Base-by-base conservation (phyloP, 2,888 invertebrate genomes). In the Netelia inedita region DNA sequence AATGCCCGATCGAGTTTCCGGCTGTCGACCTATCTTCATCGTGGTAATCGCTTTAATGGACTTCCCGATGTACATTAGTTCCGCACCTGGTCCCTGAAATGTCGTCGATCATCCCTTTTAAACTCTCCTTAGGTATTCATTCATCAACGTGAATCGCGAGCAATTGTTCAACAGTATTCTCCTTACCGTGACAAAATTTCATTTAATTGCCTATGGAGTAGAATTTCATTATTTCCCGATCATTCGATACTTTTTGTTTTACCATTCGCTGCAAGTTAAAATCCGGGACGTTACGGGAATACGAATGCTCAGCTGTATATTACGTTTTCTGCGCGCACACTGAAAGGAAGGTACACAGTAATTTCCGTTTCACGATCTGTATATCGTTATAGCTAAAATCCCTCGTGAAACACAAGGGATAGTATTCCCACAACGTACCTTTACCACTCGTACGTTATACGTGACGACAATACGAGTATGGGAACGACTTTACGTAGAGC, bases 1-100 rank as follows among this genome's bases (percentile, higher is more conserved):
- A 78, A 82, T 73, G 43, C 73, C 78, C 73, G 72, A 73, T 82
- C 72, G 78, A 78, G 68, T 82, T 78, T 82, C 82, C 73, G 78
- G 73, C 23, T 43, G 41, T 61, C 61, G 72, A 53, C 61, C 72
- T 72, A 41, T 35, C 66, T 16, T 19, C 61, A 9, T 53, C 66
- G 19, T 66, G 53, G 55, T 82, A 82, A 82, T 78, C 73, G 53
- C 61, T 82, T 78, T 78, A 82, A 82, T 82, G 73, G 68, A 78
- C 72, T 82, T 78, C 72, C 73, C 41, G 66, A 41, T 57, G 41
- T 50, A 41, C 59, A 46, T 11, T 6, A 46, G 14, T 57, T 63
- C 28, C 65, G 5, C 11, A 43, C 19, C 46, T 46, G 46, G 14
- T 6, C 10, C 46, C 6, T 35, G 46, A 2, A 14, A 14, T 46